Percentiles rank a stretch among this genome's conserved stretches.
Conservation (phyloP, 1,140 invertebrate genomes). For the Leptinotarsa texana region DNA sequence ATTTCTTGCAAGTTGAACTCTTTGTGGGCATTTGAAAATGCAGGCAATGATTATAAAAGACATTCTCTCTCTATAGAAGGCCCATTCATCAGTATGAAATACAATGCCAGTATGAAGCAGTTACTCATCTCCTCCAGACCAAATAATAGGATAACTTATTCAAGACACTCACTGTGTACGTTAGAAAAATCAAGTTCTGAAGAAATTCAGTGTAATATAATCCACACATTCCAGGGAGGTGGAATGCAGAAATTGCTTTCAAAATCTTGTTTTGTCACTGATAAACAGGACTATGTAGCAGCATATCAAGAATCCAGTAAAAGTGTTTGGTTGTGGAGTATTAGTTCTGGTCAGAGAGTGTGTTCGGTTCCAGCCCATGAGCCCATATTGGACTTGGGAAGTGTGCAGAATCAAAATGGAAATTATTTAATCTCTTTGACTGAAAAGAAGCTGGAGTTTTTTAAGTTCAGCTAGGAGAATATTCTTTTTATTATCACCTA, state of each 20-base stretch:
- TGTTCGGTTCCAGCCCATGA: constrained; percentile 42
- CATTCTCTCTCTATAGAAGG: constrained; percentile 72
- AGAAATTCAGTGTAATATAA: constrained; percentile 58
- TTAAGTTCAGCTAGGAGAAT: constrained; percentile 42
- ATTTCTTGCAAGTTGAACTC: constrained; percentile 78
- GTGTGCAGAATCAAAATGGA: constrained; percentile 40
- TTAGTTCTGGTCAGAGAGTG: constrained; percentile 56
- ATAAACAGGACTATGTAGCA: constrained; percentile 64
- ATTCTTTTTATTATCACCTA: neutral
- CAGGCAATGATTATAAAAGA: constrained; percentile 51
- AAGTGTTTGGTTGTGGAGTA: constrained; percentile 69
- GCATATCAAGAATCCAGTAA: constrained; percentile 69
- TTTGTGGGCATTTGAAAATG: constrained; percentile 68
- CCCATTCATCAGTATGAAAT: constrained; percentile 71
- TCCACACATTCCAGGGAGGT: constrained; percentile 67
- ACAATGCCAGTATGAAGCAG: constrained; percentile 67
- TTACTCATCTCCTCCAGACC: constrained; percentile 67
- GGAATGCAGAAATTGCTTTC: constrained; percentile 66
- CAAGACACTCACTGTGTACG: constrained; percentile 65
- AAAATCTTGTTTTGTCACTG: constrained; percentile 63
- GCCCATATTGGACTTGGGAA: constrained; percentile 47
- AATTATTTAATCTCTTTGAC: constrained; percentile 45
- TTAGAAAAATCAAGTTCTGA: constrained; percentile 56
- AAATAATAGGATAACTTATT: constrained; percentile 58
- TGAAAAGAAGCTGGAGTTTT: constrained; percentile 50